phyloP scores from a whole-genome alignment of 2,113 vertebrate species.

The Misgurnus mizolepis region DNA sequence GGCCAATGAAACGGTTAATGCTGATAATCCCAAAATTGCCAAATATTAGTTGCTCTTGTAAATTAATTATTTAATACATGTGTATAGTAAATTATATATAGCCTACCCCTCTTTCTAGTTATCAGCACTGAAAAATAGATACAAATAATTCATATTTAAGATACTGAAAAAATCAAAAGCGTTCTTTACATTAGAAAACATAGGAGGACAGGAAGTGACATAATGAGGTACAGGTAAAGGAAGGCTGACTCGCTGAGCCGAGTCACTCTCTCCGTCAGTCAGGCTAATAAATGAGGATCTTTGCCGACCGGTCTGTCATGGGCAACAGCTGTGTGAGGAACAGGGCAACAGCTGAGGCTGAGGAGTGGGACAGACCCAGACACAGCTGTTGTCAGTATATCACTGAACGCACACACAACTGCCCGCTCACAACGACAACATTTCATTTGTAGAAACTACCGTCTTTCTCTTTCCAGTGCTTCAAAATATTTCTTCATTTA shows the following conservation, averaged over 20 bases:
- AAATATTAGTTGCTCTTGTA: no score
- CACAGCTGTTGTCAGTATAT: constrained; percentile 84
- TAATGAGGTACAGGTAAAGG: neutral
- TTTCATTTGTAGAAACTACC: neutral
- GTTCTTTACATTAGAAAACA: neutral
- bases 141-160: no score
- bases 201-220: constrained; percentile 1
- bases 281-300: constrained; percentile 82
- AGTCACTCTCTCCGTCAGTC: constrained; percentile 66
- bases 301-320: constrained; percentile 75
- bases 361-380: constrained; percentile 73
- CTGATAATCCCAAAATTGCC: no score
- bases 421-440: constrained; percentile 37
- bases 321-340: constrained; percentile 89
- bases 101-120: no score
- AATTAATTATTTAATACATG: no score
- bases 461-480: neutral
- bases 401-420: constrained; percentile 58
- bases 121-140: no score
- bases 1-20: neutral
- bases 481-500: neutral
- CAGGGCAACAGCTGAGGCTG: constrained; percentile 91
- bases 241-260: constrained; percentile 62
- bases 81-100: no score
- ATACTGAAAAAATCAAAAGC: neutral